Conservation (phyloP, 2,113 vertebrate genomes). For the Neoarius graeffei region DNA sequence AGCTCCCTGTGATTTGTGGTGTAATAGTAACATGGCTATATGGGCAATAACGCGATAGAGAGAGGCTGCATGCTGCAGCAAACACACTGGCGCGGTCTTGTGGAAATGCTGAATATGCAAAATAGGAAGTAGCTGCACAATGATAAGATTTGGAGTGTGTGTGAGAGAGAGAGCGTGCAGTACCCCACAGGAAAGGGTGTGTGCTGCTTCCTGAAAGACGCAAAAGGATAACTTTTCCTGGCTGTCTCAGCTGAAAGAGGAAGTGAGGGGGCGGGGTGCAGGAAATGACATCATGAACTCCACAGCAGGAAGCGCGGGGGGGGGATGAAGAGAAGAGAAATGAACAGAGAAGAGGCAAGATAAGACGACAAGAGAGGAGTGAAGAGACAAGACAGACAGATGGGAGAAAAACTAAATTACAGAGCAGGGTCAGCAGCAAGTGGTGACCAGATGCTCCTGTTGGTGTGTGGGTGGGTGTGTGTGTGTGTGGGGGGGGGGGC, state of each 20-base stretch:
- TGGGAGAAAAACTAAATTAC: conserved; percentile 17
- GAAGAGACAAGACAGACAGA: neutral
- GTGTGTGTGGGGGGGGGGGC: conserved; percentile 3
- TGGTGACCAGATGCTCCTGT: conserved; percentile 12
- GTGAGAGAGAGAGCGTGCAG: neutral
- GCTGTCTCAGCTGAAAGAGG: conserved; percentile 62
- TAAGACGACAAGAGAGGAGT: neutral
- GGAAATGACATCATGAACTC: conserved; percentile 69
- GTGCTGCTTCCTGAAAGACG: conserved; percentile 65
- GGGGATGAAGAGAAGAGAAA: conserved; percentile 3
- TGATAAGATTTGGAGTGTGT: neutral
- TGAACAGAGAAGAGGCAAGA: neutral
- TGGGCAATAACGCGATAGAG: neutral
- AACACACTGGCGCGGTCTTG: neutral
- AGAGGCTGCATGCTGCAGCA: neutral
- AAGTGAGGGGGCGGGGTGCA: conserved; percentile 60
- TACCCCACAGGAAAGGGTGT: conserved; percentile 73
- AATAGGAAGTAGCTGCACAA: neutral
- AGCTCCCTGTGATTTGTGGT: neutral
- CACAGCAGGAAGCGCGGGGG: conserved; percentile 34
- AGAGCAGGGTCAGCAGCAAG: neutral
- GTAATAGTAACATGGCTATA: neutral
- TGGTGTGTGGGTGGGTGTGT: neutral
- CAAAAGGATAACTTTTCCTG: conserved; percentile 63
- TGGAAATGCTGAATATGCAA: conserved; percentile 18